Evolutionary conservation across 2,888 invertebrate genomes (phyloP), one percentile per base, ranked within the genome.

Genomic region (Leptinotarsa tumamoca): DNA sequence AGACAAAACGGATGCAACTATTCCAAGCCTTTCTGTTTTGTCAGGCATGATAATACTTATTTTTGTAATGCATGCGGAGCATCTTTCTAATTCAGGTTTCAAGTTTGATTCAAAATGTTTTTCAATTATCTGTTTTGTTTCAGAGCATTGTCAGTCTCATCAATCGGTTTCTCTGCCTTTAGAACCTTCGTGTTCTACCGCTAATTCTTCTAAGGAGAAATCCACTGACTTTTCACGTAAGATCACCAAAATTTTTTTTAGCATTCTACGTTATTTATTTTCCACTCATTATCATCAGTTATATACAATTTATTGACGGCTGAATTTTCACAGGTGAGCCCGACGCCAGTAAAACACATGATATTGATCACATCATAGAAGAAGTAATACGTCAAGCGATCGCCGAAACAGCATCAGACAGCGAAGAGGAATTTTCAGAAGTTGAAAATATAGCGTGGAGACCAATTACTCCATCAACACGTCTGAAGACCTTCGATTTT

Each of bases 261-360:
- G 33, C 33, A 33, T 33, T 33, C 33, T 33, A 33, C 33, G 33
- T 33, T 33, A 33, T 33, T 33, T 33, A 33, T 33, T 33, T 33
- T 33, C 33, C 33, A 33, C 33, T 21, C 33, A 71, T 49, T 21
- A 27, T 69, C 17, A 54, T 56, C 56, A 69, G 52, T 23, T 69
- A 69, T 56, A 69, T 69, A 56, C 15, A 23, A 17, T 56, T 69
- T 33, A 33, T 33, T 69, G n/a, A 69, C 21, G 69, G 49, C 14
- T n/a, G 49, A 49, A 23, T 71, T 71, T 71, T 71, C 63, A 71
- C 71, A 71, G 71, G 51, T 27, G 71, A 71, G 66, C 51, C 71
- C 71, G 61, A 71, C 63, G 63, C 63, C 61, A 63, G 63, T 49
- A 49, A 63, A 71, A 71, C 58, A 61, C 71, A 33, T 33, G 33